Conservation (phyloP, 2,113 vertebrate species). For the Meles meles region DNA sequence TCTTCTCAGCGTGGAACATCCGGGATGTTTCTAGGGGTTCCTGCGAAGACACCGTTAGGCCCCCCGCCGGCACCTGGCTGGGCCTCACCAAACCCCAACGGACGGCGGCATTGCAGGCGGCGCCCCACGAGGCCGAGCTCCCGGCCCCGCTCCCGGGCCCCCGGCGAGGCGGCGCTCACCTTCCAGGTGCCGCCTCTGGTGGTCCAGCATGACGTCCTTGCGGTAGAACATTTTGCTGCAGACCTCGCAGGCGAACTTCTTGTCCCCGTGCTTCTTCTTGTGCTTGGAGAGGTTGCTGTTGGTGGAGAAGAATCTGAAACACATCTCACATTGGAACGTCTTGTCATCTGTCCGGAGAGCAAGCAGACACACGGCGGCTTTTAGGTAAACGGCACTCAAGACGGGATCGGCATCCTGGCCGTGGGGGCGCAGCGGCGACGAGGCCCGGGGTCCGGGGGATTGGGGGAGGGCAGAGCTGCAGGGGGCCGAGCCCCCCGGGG, state of each 20-base stretch:
- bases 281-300: constrained; percentile 99
- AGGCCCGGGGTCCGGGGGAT: fast-evolving
- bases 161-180: constrained; percentile 78
- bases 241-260: constrained; percentile 96
- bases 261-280: constrained; percentile 99
- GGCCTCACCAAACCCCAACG: fast-evolving
- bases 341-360: constrained; percentile 91
- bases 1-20: fast-evolving
- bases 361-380: background rate
- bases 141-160: fast-evolving
- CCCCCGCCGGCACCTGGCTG: fast-evolving
- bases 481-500: background rate
- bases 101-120: fast-evolving
- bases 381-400: fast-evolving
- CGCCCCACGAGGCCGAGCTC: fast-evolving
- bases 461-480: too few species aligned
- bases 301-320: constrained; percentile 98
- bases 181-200: constrained; percentile 93
- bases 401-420: fast-evolving
- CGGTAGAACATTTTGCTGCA: constrained; percentile 99
- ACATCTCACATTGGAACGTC: constrained; percentile 99
- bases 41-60: fast-evolving
- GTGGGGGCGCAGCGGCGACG: fast-evolving
- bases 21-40: fast-evolving
- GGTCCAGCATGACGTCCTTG: constrained; percentile 98